These are phyloP conservation scores for Stramonita haemastoma DNA, from an alignment of 2,888 invertebrate genomes.

Conservation along the genomic window DNA sequence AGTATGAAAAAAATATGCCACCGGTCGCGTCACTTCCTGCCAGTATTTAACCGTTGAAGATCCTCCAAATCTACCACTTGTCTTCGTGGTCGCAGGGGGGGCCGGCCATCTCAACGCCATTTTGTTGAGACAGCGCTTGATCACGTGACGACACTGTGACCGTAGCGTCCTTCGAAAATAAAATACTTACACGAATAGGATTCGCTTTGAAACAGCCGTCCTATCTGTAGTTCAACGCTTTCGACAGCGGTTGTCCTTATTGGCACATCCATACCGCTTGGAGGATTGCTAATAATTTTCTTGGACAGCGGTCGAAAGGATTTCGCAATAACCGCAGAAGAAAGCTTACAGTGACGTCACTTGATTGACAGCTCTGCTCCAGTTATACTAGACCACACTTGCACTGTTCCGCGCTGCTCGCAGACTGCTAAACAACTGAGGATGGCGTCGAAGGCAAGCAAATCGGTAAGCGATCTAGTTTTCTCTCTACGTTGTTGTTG, in stretches of 20 bases:
- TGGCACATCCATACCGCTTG: not conserved
- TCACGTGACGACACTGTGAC: conserved; percentile 27
- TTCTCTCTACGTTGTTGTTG: not conserved
- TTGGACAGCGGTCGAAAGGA: not conserved
- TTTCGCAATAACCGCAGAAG: conserved; percentile 28
- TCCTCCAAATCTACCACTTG: not conserved
- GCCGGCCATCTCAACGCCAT: conserved; percentile 5
- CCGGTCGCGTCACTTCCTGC: not conserved
- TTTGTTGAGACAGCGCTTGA: conserved; percentile 16
- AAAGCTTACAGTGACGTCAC: conserved; percentile 15
- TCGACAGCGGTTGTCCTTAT: not conserved
- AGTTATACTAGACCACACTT: conserved; percentile 5
- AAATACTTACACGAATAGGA: not conserved
- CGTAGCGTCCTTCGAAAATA: not conserved
- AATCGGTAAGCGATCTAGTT: not conserved
- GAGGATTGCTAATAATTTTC: conserved; percentile 8
- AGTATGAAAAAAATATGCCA: not conserved
- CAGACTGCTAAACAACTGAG: not conserved
- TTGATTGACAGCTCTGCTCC: conserved; percentile 26
- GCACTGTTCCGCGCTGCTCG: not conserved
- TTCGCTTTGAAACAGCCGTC: not conserved
- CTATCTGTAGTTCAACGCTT: not conserved
- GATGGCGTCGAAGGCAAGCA: conserved; percentile 16
- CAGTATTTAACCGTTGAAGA: not conserved
- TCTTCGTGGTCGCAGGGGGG: conserved; percentile 6